Evolutionary conservation across 2,113 vertebrate species (phyloP).

Genomic region (Sphyrna mokarran): DNA sequence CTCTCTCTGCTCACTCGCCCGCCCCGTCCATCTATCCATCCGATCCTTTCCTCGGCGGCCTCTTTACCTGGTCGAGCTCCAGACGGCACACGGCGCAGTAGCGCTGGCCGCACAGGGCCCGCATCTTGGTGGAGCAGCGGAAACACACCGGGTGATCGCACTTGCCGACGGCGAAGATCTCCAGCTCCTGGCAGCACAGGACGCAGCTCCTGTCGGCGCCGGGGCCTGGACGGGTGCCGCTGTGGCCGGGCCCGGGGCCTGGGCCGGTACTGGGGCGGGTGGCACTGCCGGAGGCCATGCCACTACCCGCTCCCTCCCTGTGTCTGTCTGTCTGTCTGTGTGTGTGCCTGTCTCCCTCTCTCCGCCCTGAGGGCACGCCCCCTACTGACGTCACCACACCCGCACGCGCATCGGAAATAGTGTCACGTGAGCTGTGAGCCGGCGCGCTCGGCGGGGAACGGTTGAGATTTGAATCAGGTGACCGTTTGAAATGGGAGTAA

Average conservation of each 20-base stretch:
- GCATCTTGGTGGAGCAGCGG: constrained; percentile 94
- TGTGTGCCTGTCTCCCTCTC: background rate
- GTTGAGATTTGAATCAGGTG: background rate
- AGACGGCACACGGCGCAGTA: constrained; percentile 97
- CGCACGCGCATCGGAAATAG: background rate
- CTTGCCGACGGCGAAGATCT: constrained; percentile 82
- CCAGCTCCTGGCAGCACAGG: constrained; percentile 86
- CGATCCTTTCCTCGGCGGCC: constrained; percentile 37
- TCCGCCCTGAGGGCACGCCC: background rate
- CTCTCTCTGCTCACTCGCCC: no score
- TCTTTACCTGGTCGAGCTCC: constrained; percentile 82
- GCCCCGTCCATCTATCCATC: background rate
- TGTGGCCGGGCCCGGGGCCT: background rate
- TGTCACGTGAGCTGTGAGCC: background rate
- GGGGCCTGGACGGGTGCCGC: constrained; percentile 37
- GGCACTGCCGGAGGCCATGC: background rate
- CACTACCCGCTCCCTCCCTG: background rate
- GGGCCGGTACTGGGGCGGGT: constrained; percentile 26
- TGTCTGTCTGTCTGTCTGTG: background rate
- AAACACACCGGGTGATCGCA: constrained; percentile 95
- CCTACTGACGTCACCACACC: background rate
- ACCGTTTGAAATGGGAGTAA: background rate
- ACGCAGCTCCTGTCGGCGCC: constrained; percentile 60
- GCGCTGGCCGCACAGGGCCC: constrained; percentile 86
- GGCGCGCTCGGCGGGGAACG: background rate